phyloP scores from a whole-genome alignment of 2,113 vertebrate species.

The Cyprinus carpio region DNA sequence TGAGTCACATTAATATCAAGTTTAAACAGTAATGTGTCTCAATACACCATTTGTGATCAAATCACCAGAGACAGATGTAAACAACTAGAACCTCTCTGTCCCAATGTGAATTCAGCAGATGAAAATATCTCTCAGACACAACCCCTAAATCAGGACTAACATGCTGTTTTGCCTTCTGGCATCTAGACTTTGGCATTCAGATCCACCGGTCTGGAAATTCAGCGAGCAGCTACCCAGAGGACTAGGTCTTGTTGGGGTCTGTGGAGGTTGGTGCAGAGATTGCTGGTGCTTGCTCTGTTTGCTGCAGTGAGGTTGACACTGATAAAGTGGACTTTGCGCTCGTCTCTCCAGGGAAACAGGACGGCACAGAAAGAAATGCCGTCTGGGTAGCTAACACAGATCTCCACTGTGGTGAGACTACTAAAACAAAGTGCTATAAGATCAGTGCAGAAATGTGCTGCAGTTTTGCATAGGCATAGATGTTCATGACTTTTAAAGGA shows the following conservation, averaged over 20 bases:
- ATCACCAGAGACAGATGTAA: not conserved
- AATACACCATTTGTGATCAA: not conserved
- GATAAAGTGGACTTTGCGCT: constrained; percentile 45
- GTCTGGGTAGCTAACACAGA: constrained; percentile 40
- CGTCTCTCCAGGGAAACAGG: constrained; percentile 24
- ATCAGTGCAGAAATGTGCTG: not conserved
- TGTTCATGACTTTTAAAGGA: not conserved
- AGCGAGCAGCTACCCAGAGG: not conserved
- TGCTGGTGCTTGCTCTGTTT: constrained; percentile 33
- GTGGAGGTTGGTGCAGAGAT: constrained; percentile 23
- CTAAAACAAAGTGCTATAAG: constrained; percentile 13
- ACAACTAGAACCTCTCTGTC: not conserved
- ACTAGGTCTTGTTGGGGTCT: not conserved
- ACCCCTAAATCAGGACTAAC: not conserved
- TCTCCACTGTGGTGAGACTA: constrained; percentile 24
- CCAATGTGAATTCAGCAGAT: constrained; percentile 5
- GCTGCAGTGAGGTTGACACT: constrained; percentile 42
- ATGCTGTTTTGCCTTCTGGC: constrained; percentile 14
- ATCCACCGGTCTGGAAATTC: not conserved
- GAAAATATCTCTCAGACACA: not conserved
- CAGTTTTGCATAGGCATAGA: constrained; percentile 2
- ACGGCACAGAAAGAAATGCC: constrained; percentile 45
- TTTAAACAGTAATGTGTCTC: not conserved
- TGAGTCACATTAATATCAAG: not conserved
- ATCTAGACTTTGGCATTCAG: not conserved